Conservation (phyloP, 2,113 vertebrate genomes). For the Colistium nudipinnis region DNA sequence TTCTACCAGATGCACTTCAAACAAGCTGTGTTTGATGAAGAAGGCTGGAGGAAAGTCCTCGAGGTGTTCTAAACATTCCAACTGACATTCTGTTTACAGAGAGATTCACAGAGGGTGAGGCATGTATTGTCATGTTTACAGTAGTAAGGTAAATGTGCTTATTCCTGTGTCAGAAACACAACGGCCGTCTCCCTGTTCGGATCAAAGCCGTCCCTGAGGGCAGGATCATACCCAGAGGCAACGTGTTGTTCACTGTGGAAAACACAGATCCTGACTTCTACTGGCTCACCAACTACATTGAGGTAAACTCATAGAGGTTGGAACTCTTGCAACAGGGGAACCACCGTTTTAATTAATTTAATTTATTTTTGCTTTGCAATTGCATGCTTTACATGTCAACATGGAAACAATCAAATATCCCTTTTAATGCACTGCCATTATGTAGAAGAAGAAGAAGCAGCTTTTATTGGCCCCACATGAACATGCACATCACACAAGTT, state of each 20-base stretch:
- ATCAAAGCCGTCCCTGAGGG: slow-evolving; percentile 85
- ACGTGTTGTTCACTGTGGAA: slow-evolving; percentile 84
- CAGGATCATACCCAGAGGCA: slow-evolving; percentile 78
- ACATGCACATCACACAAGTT: too few species aligned
- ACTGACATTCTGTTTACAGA: not conserved
- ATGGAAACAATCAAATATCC: too few species aligned
- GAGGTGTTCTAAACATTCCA: slow-evolving; percentile 63
- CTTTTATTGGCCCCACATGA: too few species aligned
- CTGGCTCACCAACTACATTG: slow-evolving; percentile 84
- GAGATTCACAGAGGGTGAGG: not conserved
- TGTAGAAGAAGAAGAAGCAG: too few species aligned
- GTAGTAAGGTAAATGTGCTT: not conserved
- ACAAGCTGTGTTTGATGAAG: slow-evolving; percentile 80
- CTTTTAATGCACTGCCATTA: too few species aligned
- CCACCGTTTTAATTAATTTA: too few species aligned
- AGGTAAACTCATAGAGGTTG: slow-evolving; percentile 68
- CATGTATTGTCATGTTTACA: not conserved
- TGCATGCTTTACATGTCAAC: too few species aligned
- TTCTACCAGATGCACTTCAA: slow-evolving; percentile 83
- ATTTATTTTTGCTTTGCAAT: too few species aligned
- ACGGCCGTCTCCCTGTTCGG: slow-evolving; percentile 80
- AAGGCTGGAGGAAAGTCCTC: slow-evolving; percentile 81
- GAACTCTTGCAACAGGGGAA: too few species aligned
- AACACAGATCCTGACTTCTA: slow-evolving; percentile 82
- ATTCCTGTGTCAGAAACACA: slow-evolving; percentile 71